A percentile compares a stretch with the other conserved stretches of the same genome.
Evolutionary conservation across 2,113 vertebrate species (phyloP).

Genomic region (Synchiropus splendidus): DNA sequence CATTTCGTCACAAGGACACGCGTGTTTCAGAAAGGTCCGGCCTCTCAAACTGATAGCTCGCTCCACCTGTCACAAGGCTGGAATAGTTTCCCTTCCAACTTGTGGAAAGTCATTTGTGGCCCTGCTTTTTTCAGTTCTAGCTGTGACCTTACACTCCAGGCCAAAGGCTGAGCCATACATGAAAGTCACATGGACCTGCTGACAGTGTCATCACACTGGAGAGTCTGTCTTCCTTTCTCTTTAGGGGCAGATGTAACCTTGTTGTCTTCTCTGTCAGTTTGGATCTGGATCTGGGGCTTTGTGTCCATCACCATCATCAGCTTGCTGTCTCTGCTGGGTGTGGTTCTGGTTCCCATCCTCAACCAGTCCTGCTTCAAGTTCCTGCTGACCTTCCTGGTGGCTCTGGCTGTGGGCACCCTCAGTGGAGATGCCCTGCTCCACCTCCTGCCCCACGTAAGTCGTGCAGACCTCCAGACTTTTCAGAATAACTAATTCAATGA

Average conservation of each 20-base stretch:
- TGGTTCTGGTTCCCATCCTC: slow-evolving; percentile 92
- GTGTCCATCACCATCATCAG: slow-evolving; percentile 97
- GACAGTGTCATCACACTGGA: no score
- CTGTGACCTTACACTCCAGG: no score
- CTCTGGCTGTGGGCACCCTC: slow-evolving; percentile 94
- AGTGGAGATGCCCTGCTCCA: slow-evolving; percentile 96
- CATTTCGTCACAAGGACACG: slow-evolving; percentile 40
- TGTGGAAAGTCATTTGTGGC: no score
- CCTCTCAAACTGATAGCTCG: not conserved
- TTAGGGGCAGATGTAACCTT: not conserved
- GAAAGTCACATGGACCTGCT: no score
- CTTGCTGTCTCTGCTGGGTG: slow-evolving; percentile 91
- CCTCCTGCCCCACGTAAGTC: slow-evolving; percentile 90
- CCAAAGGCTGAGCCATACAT: no score
- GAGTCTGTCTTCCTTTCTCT: not conserved
- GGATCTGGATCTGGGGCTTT: slow-evolving; percentile 92
- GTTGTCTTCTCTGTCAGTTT: slow-evolving; percentile 60
- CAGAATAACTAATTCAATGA: no score
- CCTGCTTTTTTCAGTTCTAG: not conserved
- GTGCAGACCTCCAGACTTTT: no score
- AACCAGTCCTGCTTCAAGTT: slow-evolving; percentile 98
- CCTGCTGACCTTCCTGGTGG: slow-evolving; percentile 96
- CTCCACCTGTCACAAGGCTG: not conserved
- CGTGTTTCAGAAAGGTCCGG: slow-evolving; percentile 9
- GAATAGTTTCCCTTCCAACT: not conserved